phyloP scores from a whole-genome alignment of 2,888 invertebrate species.

The Tetramorium bicarinatum region DNA sequence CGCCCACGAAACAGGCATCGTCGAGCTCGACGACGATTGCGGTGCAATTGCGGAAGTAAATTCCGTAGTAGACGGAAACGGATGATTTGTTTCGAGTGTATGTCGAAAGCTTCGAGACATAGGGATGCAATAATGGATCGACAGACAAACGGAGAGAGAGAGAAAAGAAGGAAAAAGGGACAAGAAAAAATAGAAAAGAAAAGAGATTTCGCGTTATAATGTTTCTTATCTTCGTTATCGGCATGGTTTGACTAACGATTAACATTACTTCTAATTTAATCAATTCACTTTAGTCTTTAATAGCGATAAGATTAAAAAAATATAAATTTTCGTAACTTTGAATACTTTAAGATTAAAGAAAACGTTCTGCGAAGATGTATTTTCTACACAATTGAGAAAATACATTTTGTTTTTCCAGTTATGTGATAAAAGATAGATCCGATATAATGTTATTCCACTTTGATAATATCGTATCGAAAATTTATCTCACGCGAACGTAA shows the following conservation, averaged over 20 bases:
- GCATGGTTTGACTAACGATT: background rate
- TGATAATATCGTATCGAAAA: conserved; percentile 32
- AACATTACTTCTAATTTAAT: background rate
- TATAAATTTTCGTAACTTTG: background rate
- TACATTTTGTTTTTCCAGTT: background rate
- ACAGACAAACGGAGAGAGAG: background rate
- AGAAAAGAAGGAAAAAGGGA: background rate
- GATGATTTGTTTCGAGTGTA: conserved; percentile 56
- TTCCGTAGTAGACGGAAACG: conserved; percentile 55
- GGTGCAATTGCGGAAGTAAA: conserved; percentile 51
- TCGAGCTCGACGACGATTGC: conserved; percentile 30
- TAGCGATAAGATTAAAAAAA: background rate
- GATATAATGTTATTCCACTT: background rate
- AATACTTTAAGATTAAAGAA: background rate
- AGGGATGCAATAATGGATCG: conserved; percentile 43
- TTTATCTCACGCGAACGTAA: background rate
- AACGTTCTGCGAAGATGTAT: background rate
- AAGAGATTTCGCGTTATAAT: background rate
- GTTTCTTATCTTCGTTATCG: background rate
- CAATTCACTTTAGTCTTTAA: background rate
- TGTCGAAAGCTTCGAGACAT: conserved; percentile 43
- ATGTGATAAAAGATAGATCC: background rate
- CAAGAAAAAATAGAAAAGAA: background rate
- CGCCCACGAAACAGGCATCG: conserved; percentile 13
- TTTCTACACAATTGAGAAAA: background rate